phyloP scores from a whole-genome alignment of 2,888 invertebrate species.

The Heliconius charithonia region DNA sequence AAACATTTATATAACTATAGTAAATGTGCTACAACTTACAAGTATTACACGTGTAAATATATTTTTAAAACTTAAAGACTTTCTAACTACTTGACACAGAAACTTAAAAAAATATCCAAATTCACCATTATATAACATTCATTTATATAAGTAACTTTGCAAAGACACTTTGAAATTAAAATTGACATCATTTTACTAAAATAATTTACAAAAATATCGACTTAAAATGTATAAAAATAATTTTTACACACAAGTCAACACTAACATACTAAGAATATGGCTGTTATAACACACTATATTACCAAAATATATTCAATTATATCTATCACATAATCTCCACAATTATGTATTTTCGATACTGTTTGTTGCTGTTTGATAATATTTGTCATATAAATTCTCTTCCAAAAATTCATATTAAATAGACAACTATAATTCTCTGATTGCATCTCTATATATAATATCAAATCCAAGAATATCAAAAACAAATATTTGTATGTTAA shows the following conservation, averaged over 20 bases:
- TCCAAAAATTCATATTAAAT: neutral
- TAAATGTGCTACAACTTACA: constrained; percentile 8
- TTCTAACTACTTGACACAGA: neutral
- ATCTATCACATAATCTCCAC: neutral
- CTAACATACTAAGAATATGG: neutral
- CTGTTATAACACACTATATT: neutral
- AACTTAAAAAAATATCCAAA: neutral
- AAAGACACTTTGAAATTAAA: neutral
- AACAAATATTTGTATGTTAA: neutral
- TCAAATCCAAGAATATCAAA: neutral
- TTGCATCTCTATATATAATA: neutral
- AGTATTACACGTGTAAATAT: neutral
- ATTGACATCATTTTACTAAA: neutral
- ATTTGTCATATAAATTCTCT: too few relatives aligned
- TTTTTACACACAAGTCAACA: neutral
- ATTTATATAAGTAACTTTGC: neutral
- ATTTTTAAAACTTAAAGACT: neutral
- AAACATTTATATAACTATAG: constrained; percentile 6
- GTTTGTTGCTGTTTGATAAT: too few relatives aligned
- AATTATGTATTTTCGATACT: neutral
- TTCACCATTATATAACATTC: neutral
- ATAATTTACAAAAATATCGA: constrained; percentile 3
- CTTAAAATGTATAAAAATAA: constrained; percentile 1
- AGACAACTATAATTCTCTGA: neutral
- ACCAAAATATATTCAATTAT: neutral